A percentile compares a stretch with the other conserved stretches of the same genome.
These are phyloP conservation scores for Philaethria dido DNA, from an alignment of 2,888 invertebrate genomes.

Conservation along the genomic window DNA sequence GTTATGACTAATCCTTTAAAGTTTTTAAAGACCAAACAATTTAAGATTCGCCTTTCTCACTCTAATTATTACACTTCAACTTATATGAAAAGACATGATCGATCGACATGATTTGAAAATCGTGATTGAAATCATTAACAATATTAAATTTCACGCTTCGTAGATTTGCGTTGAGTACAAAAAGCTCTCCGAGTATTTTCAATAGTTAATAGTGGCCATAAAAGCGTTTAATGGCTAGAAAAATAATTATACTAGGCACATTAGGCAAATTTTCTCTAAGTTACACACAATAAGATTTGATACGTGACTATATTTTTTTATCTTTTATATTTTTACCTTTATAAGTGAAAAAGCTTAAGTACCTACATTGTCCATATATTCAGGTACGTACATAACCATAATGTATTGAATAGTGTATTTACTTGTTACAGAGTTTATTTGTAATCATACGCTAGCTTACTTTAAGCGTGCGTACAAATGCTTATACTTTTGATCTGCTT, in stretches of 20 bases:
- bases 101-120: constrained; percentile 53
- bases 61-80: constrained; percentile 30
- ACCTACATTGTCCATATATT: not conserved
- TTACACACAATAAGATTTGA: not conserved
- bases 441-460: not conserved
- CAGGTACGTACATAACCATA: not conserved
- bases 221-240: constrained; percentile 29
- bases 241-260: constrained; percentile 9
- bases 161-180: constrained; percentile 60
- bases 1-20: not conserved
- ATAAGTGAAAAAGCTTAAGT: too few relatives aligned
- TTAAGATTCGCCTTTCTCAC: constrained; percentile 25
- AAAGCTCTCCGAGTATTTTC: constrained; percentile 51
- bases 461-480: not conserved
- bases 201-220: constrained; percentile 35
- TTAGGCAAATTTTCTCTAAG: not conserved
- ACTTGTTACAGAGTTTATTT: not conserved
- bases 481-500: constrained; percentile 21
- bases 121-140: constrained; percentile 65
- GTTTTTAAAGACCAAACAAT: constrained; percentile 26
- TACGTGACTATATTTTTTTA: not conserved
- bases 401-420: not conserved
- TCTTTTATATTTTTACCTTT: too few relatives aligned
- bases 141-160: constrained; percentile 75
- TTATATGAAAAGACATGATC: constrained; percentile 35